phyloP scores from a whole-genome alignment of 2,113 vertebrate genomes.

The Haliaeetus leucogaster region DNA sequence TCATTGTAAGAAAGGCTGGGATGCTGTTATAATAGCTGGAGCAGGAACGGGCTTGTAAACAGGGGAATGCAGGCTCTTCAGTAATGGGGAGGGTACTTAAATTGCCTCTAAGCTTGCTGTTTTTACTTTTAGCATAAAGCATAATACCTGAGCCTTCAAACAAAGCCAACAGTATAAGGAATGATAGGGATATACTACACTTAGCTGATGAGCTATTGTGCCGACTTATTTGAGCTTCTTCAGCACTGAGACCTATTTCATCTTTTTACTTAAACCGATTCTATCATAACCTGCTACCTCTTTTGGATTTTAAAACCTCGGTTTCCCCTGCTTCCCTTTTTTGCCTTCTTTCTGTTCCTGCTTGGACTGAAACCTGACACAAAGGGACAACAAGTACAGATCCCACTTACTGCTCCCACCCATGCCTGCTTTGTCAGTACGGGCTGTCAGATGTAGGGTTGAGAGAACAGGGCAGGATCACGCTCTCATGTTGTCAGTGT shows the following conservation, averaged over 20 bases:
- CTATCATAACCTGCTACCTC: conserved; percentile 38
- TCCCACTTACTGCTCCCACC: conserved; percentile 1
- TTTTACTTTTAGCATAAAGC: conserved; percentile 25
- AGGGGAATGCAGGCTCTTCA: conserved; percentile 34
- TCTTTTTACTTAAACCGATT: conserved; percentile 50
- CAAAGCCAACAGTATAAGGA: conserved; percentile 58
- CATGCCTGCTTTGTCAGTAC: conserved; percentile 37
- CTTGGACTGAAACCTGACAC: conserved; percentile 58
- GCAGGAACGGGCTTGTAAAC: conserved; percentile 61
- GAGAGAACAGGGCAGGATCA: conserved; percentile 43
- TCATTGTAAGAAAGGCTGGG: conserved; percentile 65
- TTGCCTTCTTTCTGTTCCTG: conserved; percentile 42
- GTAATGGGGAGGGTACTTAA: conserved; percentile 49
- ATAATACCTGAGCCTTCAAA: conserved; percentile 60
- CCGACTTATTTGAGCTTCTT: conserved; percentile 42
- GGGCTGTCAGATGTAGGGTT: conserved; percentile 46
- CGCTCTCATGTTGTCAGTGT: conserved; percentile 40
- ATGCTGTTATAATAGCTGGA: conserved; percentile 65
- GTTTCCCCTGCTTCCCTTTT: background rate
- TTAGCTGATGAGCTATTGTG: conserved; percentile 66
- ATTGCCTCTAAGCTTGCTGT: conserved; percentile 53
- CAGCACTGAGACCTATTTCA: conserved; percentile 40
- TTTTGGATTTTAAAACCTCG: conserved; percentile 26
- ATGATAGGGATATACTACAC: conserved; percentile 25
- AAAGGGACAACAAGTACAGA: conserved; percentile 46